These are phyloP conservation scores for Gymnocypris eckloni DNA, from an alignment of 2,797 vertebrate genomes.

Conservation along the genomic window DNA sequence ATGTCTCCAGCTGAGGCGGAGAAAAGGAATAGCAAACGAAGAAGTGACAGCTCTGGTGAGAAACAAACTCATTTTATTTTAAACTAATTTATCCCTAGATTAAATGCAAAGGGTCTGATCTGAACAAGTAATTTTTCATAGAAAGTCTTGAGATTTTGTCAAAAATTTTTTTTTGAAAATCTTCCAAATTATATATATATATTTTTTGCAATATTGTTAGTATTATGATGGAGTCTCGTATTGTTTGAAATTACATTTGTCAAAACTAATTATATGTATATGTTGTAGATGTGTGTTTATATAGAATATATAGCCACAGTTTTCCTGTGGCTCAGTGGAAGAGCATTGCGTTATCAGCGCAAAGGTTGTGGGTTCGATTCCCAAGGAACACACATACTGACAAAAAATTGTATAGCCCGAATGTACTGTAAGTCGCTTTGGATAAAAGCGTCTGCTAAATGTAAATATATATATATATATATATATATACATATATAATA, in stretches of 20 bases:
- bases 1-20: constrained; percentile 93
- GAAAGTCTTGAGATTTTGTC: background rate
- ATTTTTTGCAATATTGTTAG: background rate
- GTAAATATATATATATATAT: too few relatives aligned
- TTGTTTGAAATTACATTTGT: background rate
- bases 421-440: too few relatives aligned
- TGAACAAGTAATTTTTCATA: background rate
- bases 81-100: background rate
- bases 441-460: too few relatives aligned
- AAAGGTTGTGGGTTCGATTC: too few relatives aligned
- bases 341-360: too few relatives aligned
- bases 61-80: background rate
- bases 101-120: background rate
- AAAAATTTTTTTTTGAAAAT: background rate
- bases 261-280: background rate
- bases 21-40: constrained; percentile 91
- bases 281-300: background rate
- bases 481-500: too few relatives aligned
- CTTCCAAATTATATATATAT: background rate
- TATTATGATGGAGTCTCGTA: background rate
- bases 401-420: too few relatives aligned
- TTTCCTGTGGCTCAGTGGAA: too few relatives aligned
- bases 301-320: too few relatives aligned
- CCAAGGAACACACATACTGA: too few relatives aligned
- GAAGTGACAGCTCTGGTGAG: constrained; percentile 98